Conservation (phyloP, 2,113 vertebrate species). For the Proterorhinus semilunaris region DNA sequence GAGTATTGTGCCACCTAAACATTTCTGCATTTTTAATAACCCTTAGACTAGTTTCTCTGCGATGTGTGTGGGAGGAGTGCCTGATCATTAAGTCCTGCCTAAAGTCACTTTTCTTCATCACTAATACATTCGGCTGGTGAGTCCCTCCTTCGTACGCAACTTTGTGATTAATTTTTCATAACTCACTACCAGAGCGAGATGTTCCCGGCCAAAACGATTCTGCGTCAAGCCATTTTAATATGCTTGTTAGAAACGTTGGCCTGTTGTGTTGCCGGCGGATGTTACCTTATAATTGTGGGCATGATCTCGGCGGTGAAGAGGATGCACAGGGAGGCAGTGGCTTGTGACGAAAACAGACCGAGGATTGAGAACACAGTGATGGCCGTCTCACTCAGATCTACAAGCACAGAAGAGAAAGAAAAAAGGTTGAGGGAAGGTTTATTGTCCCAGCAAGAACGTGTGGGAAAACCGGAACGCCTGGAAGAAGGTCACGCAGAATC, state of each 20-base stretch:
- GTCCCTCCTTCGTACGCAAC: background rate
- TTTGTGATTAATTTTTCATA: slow-evolving; percentile 18
- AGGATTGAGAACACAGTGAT: slow-evolving; percentile 85
- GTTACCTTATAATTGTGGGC: slow-evolving; percentile 86
- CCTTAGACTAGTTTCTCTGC: background rate
- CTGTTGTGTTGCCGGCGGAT: background rate
- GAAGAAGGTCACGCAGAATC: too few species aligned
- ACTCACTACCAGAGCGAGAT: slow-evolving; percentile 1
- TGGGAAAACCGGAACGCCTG: too few species aligned
- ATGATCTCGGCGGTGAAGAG: slow-evolving; percentile 87
- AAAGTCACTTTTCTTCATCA: slow-evolving; percentile 13
- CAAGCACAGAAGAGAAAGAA: background rate
- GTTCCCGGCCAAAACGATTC: background rate
- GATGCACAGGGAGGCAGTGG: slow-evolving; percentile 82
- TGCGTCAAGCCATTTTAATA: background rate
- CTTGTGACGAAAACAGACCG: slow-evolving; percentile 86
- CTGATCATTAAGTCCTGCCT: background rate
- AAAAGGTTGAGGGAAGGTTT: too few species aligned
- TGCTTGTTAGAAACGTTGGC: background rate
- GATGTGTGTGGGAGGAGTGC: background rate
- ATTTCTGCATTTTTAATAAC: background rate
- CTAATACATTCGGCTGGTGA: slow-evolving; percentile 5
- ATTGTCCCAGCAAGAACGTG: too few species aligned
- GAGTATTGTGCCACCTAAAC: background rate
- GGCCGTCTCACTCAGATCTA: slow-evolving; percentile 84